A percentile compares a stretch with the other conserved stretches of the same genome.
Evolutionary conservation across 2,888 invertebrate genomes (phyloP).

Genomic region (Cephus nigrinus): DNA sequence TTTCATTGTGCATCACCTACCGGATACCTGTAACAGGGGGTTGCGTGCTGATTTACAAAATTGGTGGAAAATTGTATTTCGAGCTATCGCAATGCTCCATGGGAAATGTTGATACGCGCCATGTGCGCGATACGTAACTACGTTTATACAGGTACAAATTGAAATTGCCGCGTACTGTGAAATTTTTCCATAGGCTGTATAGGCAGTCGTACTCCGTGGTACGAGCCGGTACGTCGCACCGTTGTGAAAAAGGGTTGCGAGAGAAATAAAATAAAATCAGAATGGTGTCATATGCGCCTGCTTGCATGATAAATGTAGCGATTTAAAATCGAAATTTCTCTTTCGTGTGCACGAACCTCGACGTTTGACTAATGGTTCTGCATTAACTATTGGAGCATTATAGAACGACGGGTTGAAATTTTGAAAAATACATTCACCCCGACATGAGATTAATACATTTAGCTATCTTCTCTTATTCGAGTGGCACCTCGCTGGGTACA

Average conservation of each 20-base stretch:
- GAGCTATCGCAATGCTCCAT: background rate
- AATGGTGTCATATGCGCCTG: slow-evolving; percentile 65
- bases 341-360: slow-evolving; percentile 63
- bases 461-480: slow-evolving; percentile 47
- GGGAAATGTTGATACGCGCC: background rate
- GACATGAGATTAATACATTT: slow-evolving; percentile 63
- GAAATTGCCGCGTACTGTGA: background rate
- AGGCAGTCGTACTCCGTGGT: background rate
- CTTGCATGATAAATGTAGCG: slow-evolving; percentile 67
- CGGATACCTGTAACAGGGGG: background rate
- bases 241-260: slow-evolving; percentile 29
- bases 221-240: background rate
- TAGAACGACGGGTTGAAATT: slow-evolving; percentile 60
- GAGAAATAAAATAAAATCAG: slow-evolving; percentile 64
- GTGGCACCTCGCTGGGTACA: slow-evolving; percentile 24
- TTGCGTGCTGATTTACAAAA: background rate
- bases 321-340: slow-evolving; percentile 67
- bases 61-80: background rate
- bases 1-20: background rate
- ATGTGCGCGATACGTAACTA: background rate
- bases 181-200: background rate
- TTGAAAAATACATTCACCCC: slow-evolving; percentile 62
- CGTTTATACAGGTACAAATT: background rate
- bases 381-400: slow-evolving; percentile 66
- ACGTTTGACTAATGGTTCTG: slow-evolving; percentile 66